A percentile compares a stretch with the other conserved stretches of the same genome.
Conservation (phyloP, 2,888 invertebrate genomes). For the Thysanoteuthis rhombus region DNA sequence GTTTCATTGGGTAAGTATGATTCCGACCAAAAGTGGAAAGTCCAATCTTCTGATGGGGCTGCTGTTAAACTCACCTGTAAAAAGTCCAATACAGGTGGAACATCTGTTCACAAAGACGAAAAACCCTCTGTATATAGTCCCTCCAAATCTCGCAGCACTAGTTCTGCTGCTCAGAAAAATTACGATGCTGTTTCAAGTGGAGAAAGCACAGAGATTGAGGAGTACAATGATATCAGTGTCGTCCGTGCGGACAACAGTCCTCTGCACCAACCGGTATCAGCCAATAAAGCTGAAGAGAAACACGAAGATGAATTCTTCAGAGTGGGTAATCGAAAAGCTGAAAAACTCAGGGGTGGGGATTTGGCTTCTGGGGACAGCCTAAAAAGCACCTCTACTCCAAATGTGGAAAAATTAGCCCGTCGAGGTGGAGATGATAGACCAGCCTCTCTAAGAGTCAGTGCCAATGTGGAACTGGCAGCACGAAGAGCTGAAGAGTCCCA, state of each 20-base stretch:
- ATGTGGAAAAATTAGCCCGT: not conserved
- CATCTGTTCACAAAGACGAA: not conserved
- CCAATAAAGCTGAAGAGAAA: not conserved
- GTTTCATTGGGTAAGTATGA: constrained; percentile 1
- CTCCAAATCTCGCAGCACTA: not conserved
- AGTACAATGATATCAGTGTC: constrained; percentile 2
- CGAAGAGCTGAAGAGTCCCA: not conserved
- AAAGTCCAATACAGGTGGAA: constrained; percentile 12
- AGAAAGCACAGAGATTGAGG: constrained; percentile 21
- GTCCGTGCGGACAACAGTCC: constrained; percentile 1
- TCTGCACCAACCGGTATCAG: not conserved
- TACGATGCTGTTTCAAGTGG: constrained; percentile 23
- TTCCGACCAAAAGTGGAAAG: not conserved
- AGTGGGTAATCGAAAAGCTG: not conserved
- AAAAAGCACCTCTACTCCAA: not conserved
- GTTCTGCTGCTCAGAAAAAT: not conserved
- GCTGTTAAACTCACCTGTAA: not conserved
- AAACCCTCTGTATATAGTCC: not conserved
- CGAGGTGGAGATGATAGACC: not conserved
- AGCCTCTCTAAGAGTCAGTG: not conserved
- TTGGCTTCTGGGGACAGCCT: not conserved
- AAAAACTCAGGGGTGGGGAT: not conserved
- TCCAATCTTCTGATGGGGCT: not conserved
- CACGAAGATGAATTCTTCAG: not conserved
- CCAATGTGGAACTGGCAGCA: not conserved